Evolutionary conservation across 2,888 invertebrate species (phyloP), one percentile per base, ranked within the genome.

Genomic region (Cylindroiulus punctatus): DNA sequence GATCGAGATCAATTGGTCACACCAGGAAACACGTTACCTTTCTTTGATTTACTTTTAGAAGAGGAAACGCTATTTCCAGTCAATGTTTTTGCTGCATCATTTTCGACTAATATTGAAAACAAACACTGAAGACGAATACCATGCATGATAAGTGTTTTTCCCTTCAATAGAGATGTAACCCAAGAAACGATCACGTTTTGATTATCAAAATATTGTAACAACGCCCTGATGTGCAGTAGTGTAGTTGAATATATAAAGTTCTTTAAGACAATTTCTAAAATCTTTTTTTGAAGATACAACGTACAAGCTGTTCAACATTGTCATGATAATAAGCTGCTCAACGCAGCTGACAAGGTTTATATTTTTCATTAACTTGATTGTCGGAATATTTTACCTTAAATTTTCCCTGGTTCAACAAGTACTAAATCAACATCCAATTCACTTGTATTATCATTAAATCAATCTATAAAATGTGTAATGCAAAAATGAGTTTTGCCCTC

Each of bases 81-180:
- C n/a, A 57, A 22, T 57, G 57, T n/a, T 57, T 57, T 57, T 57
- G 57, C 57, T 57, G 57, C 57, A 57, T 57, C 57, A 57, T 57
- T 57, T 57, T n/a, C 57, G 3, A 57, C n/a, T n/a, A 22, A 57
- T 57, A 57, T 57, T 57, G 10, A 47, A 47, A 47, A 17, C 47
- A 47, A 47, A 47, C 14, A 22, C 57, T 0, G 57, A 57, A 57
- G n/a, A 57, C 8, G n/a, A 57, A 57, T 57, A 57, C 2, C 57
- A 5, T 3, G 57, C 57, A n/a, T n/a, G n/a, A n/a, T 57, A 57
- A 4, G 8, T n/a, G 4, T 57, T n/a, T 57, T 5, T n/a, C 22
- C 57, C 57, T 57, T 57, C 57, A 57, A 57, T n/a, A 57, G 57
- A 57, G 57, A 17, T 10, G 47, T 10, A 47, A 47, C 5, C 14